Evolutionary conservation across 2,888 invertebrate genomes (phyloP), one percentile per base, ranked within the genome.

Genomic region (Drosophila mercatorum): DNA sequence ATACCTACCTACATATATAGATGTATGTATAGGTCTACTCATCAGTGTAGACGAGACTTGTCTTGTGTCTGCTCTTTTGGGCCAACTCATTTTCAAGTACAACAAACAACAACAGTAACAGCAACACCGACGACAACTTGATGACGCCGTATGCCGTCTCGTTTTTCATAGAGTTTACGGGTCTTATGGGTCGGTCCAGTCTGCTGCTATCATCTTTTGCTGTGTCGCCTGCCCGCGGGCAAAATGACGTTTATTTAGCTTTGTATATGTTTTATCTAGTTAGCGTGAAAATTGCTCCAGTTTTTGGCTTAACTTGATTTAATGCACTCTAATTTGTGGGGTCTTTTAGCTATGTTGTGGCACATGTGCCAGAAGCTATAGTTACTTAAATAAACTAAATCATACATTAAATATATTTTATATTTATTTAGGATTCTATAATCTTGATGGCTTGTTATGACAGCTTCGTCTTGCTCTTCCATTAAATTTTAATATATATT

Each of bases 221-320:
- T n/a, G 40, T 55, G 66, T 74, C 78, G 59, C 47, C 41, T 28
- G 67, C 79, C 76, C 69, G 26, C 63, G 74, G 64, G 60, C 74
- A 69, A 81, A 81, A 76, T 81, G 74, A 76, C 72, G 74, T 72
- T 77, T 79, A 75, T 73, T 79, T 79, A 68, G 71, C 66, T 67
- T 47, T 62, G 41, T 69, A 36, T 67, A 28, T 58, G 34, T 58
- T 58, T 44, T 28, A 53, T 61, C 58, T 78, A 70, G 72, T 72
- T 78, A 77, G 88, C 89, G 83, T 88, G 80, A 79, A 87, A 88
- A 88, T 89, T 89, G 90, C 73, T 87, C 83, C 68, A 85, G 83
- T 83, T 89, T 81, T 40, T 38, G 28, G 52, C 26, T 68, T 7
- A 40, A 51, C 31, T 68, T 68, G 26, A 41, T 40, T 36, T 67